Conservation (phyloP, 2,797 vertebrate genomes). For the Carcharodon carcharias region DNA sequence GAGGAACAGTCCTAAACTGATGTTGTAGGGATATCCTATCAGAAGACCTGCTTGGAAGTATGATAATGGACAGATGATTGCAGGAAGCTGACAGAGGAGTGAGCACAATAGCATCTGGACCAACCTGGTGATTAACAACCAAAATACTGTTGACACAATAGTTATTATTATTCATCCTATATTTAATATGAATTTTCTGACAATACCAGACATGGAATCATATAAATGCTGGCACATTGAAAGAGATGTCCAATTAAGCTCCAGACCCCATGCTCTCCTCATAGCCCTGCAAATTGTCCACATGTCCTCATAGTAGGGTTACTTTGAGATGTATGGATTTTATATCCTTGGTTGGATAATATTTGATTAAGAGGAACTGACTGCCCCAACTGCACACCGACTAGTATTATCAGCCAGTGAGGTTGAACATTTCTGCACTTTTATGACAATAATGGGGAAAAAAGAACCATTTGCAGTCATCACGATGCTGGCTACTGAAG, state of each 20-base stretch:
- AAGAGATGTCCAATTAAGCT: neutral
- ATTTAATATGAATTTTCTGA: neutral
- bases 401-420: neutral
- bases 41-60: neutral
- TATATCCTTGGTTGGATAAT: slow-evolving; percentile 19
- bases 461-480: slow-evolving; percentile 17
- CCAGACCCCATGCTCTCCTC: neutral
- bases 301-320: neutral
- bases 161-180: neutral
- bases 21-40: neutral
- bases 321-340: neutral
- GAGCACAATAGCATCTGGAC: neutral
- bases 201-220: neutral
- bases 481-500: slow-evolving; percentile 11
- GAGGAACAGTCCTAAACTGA: neutral
- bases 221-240: neutral
- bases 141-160: neutral
- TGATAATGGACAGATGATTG: neutral
- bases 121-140: neutral
- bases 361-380: neutral
- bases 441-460: slow-evolving; percentile 6
- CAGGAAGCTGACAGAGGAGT: neutral
- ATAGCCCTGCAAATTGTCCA: neutral
- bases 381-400: neutral
- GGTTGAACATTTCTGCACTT: neutral